phyloP scores from a whole-genome alignment of 2,888 invertebrate species.

The Mechanitis mazaeus region DNA sequence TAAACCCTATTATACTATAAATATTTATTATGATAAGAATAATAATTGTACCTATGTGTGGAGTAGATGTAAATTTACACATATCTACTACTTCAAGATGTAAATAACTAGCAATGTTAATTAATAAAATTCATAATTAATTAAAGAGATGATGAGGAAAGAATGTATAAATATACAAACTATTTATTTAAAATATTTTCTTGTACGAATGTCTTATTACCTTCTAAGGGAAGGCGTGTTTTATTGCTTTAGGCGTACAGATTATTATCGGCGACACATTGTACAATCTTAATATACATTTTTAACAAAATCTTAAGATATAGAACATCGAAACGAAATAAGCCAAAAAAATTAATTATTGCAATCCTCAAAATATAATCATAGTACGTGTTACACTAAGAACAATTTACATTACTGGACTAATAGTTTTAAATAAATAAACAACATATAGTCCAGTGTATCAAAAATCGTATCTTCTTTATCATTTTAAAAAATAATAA shows the following conservation, averaged over 20 bases:
- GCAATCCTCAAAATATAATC: conserved; percentile 19
- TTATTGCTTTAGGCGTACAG: conserved; percentile 51
- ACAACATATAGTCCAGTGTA: conserved; percentile 49
- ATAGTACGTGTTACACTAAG: conserved; percentile 25
- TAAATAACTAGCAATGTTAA: conserved; percentile 5
- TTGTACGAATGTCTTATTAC: conserved; percentile 36
- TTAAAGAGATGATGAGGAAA: conserved; percentile 29
- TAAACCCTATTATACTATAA: conserved; percentile 4
- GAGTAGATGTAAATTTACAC: conserved; percentile 2
- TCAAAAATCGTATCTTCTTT: conserved; percentile 53
- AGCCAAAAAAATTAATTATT: conserved; percentile 9
- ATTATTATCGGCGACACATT: conserved; percentile 45
- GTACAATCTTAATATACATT: conserved; percentile 23
- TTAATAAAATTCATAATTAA: conserved; percentile 1
- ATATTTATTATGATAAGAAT: conserved; percentile 2
- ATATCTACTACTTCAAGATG: neutral
- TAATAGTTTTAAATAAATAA: conserved; percentile 40
- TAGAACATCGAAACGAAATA: conserved; percentile 11
- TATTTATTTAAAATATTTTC: conserved; percentile 30
- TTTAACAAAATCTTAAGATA: conserved; percentile 21
- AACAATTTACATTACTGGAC: conserved; percentile 41
- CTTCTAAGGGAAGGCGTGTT: conserved; percentile 45
- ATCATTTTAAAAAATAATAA: conserved; percentile 36
- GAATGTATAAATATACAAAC: conserved; percentile 28
- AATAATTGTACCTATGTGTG: conserved; percentile 7